Evolutionary conservation across 2,888 invertebrate species (phyloP).

Genomic region (Yponomeuta evonymella): DNA sequence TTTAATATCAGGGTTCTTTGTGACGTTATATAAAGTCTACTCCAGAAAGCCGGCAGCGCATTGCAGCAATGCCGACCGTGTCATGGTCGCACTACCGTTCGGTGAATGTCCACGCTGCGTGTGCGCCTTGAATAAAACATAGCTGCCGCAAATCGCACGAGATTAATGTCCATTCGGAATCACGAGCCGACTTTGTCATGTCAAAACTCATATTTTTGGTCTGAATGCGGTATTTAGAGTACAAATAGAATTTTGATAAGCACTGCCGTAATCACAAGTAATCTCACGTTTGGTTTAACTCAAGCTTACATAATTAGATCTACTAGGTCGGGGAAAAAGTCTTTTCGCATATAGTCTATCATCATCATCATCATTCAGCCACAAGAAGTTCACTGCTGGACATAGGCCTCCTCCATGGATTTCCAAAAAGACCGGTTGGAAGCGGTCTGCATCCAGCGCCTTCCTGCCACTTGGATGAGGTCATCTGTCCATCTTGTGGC

Average conservation of each 20-base stretch:
- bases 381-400: no score
- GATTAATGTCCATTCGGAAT: slow-evolving; percentile 29
- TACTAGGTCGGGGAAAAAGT: neutral
- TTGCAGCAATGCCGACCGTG: slow-evolving; percentile 63
- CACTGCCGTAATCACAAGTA: neutral
- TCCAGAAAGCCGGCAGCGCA: slow-evolving; percentile 14
- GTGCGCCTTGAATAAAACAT: slow-evolving; percentile 46
- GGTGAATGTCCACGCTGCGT: slow-evolving; percentile 51
- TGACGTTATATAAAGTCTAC: neutral
- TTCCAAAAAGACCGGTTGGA: no score
- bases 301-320: neutral
- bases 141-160: slow-evolving; percentile 31
- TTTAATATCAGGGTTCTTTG: neutral
- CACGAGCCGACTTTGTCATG: slow-evolving; percentile 9
- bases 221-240: neutral
- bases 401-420: no score
- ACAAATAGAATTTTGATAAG: neutral
- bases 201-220: neutral
- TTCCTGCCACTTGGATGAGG: no score
- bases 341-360: no score
- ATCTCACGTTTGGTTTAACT: neutral
- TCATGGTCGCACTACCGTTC: slow-evolving; percentile 59
- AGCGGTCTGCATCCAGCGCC: no score
- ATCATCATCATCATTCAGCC: no score
- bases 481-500: no score